Evolutionary conservation across 2,113 vertebrate species (phyloP).

Genomic region (Asarcornis scutulata): DNA sequence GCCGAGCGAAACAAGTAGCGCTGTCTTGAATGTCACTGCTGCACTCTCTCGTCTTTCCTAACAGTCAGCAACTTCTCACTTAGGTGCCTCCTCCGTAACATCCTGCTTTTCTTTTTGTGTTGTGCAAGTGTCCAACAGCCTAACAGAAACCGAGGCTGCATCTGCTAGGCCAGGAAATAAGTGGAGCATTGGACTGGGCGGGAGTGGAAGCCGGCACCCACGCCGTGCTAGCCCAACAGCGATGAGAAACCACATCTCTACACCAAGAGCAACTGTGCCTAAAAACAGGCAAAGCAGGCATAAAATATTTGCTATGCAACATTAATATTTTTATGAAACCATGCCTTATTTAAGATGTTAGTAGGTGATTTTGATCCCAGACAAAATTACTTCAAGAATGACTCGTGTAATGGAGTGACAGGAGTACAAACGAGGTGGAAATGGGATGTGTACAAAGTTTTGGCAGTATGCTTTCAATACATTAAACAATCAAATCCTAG

Average conservation of each 20-base stretch:
- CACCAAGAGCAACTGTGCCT: background rate
- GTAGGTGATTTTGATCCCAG: background rate
- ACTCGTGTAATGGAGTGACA: background rate
- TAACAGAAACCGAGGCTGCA: background rate
- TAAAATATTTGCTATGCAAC: background rate
- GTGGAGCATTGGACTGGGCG: fast-evolving
- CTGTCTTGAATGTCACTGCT: background rate
- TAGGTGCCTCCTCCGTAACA: background rate
- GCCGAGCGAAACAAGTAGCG: background rate
- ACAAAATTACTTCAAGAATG: background rate
- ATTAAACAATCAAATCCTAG: background rate
- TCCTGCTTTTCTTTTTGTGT: background rate
- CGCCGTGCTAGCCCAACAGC: background rate
- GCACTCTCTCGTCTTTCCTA: background rate
- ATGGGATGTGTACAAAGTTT: background rate
- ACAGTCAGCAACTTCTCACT: background rate
- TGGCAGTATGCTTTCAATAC: background rate
- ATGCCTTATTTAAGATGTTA: background rate
- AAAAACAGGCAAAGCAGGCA: background rate
- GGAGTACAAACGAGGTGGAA: background rate
- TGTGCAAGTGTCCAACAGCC: background rate
- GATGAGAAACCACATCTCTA: background rate
- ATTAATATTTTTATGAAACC: background rate
- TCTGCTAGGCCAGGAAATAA: background rate
- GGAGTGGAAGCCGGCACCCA: background rate